Conservation (phyloP, 2,797 vertebrate genomes). For the Spinus olivaceus region DNA sequence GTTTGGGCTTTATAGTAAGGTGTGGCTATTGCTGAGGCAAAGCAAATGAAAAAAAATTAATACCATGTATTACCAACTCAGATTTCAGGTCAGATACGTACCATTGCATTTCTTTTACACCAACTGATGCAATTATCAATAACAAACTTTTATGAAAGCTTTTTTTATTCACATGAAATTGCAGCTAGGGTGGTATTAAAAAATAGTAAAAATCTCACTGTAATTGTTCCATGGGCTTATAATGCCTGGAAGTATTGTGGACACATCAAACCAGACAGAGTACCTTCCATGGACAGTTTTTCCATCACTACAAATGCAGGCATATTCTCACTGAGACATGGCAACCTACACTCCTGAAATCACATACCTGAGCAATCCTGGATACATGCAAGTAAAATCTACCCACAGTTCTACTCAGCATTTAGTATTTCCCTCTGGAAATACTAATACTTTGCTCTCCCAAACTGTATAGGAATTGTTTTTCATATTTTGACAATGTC, state of each 20-base stretch:
- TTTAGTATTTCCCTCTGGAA: not conserved
- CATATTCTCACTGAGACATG: not conserved
- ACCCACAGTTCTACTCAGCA: not conserved
- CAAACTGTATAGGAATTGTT: not conserved
- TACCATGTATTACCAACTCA: not conserved
- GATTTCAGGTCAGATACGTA: not conserved
- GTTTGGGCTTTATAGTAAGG: not conserved
- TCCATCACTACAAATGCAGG: not conserved
- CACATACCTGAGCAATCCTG: not conserved
- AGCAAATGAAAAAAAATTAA: not conserved
- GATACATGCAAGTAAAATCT: not conserved
- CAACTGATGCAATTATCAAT: not conserved
- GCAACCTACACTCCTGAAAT: not conserved
- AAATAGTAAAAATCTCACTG: not conserved
- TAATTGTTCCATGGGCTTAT: not conserved
- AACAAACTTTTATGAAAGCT: not conserved
- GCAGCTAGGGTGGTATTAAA: not conserved
- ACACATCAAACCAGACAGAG: not conserved
- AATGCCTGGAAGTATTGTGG: not conserved
- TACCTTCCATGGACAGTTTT: accelerated
- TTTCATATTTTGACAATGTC: not conserved
- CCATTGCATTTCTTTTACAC: not conserved
- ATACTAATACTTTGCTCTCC: not conserved
- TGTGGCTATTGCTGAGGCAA: not conserved
- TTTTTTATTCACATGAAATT: not conserved